Conservation (phyloP, 2,888 invertebrate species). For the Nomada lathburiana region DNA sequence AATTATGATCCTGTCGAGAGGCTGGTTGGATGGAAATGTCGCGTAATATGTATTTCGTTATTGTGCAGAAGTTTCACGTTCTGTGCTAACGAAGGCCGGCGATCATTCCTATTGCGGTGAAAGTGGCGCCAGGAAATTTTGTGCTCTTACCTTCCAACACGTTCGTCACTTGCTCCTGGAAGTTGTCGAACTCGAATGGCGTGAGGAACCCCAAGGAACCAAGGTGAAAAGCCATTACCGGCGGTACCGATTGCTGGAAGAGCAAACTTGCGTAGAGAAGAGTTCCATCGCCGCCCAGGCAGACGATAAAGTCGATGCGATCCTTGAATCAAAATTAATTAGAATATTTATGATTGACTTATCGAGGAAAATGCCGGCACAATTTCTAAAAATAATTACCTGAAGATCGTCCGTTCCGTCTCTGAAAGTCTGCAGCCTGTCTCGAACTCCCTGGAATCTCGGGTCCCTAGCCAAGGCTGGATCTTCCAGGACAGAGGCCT, state of each 20-base stretch:
- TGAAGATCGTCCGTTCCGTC: slow-evolving; percentile 96
- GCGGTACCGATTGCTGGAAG: slow-evolving; percentile 98
- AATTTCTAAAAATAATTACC: slow-evolving; percentile 55
- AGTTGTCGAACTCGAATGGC: slow-evolving; percentile 97
- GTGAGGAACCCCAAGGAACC: slow-evolving; percentile 98
- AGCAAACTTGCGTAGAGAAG: slow-evolving; percentile 96
- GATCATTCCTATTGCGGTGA: neutral
- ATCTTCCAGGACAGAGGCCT: slow-evolving; percentile 95
- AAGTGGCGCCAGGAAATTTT: neutral
- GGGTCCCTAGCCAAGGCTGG: slow-evolving; percentile 90
- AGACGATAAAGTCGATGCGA: slow-evolving; percentile 98
- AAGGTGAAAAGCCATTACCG: slow-evolving; percentile 99
- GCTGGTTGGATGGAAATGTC: neutral
- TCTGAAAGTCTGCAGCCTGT: slow-evolving; percentile 93
- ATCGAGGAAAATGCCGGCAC: neutral
- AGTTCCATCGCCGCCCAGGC: slow-evolving; percentile 98
- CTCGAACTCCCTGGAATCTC: slow-evolving; percentile 91
- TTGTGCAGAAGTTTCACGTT: neutral
- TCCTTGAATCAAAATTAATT: slow-evolving; percentile 85
- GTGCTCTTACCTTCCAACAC: slow-evolving; percentile 93
- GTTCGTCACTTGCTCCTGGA: slow-evolving; percentile 96
- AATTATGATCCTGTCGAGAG: neutral
- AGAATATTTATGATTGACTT: neutral
- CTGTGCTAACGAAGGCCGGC: neutral
- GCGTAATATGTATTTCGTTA: neutral